A percentile compares a stretch with the other conserved stretches of the same genome.
These are phyloP conservation scores for Mustela nigripes DNA, from an alignment of 2,113 vertebrate species.

Conservation along the genomic window DNA sequence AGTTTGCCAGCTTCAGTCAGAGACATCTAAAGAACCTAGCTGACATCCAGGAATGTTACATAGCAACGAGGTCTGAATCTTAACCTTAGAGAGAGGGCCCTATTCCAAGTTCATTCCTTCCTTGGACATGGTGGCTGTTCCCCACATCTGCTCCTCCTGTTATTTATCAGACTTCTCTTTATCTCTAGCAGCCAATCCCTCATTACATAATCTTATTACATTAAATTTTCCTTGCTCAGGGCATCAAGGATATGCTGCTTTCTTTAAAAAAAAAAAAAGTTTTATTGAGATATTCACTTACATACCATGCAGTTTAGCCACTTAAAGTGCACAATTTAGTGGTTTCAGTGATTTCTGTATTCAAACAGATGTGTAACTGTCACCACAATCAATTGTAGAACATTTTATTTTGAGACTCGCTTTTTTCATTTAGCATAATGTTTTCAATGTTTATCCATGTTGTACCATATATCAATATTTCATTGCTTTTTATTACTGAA, in stretches of 20 bases:
- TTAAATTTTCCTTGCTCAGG: background rate
- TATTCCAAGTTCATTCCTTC: background rate
- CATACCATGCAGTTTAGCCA: no score
- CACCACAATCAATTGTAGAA: background rate
- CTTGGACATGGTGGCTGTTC: background rate
- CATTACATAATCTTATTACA: background rate
- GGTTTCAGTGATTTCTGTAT: background rate
- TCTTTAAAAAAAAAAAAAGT: background rate
- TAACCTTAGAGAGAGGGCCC: background rate
- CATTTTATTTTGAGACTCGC: background rate
- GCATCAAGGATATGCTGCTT: background rate
- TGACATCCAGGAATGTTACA: background rate
- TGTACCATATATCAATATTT: background rate
- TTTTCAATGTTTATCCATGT: background rate
- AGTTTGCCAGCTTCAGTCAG: background rate
- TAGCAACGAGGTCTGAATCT: background rate
- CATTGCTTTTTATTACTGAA: background rate
- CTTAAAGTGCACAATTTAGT: background rate
- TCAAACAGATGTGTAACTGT: background rate
- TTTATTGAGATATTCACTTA: background rate
- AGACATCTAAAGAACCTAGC: background rate
- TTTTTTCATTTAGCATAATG: background rate
- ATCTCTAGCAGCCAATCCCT: background rate
- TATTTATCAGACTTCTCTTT: background rate
- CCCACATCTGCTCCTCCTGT: background rate